Base-by-base conservation (phyloP, 2,797 vertebrate species). In the Xyrichtys novacula region DNA sequence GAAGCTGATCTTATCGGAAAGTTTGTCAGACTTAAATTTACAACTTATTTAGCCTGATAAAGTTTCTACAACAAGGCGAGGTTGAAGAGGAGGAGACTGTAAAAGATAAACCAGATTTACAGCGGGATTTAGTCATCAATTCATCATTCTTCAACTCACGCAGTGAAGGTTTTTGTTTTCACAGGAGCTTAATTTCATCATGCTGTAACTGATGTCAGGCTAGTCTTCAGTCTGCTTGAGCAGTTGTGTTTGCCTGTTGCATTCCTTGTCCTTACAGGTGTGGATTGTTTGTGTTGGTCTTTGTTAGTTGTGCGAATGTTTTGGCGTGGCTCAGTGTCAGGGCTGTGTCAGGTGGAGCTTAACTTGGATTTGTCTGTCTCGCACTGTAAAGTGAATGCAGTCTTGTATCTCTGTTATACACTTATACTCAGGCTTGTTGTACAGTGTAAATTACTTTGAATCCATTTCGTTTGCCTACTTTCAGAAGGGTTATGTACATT, bases 201-300 rank as follows among this genome's bases (percentile, higher is more conserved):
- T 20, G 28, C 7, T 25, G 10, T 9, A 42, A 47, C 9, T 36
- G n/a, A 48, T 53, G 16, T 17, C 8, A 48, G 9, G 8, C 7
- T 19, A 3, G 7, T 40, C 39, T 22, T 52, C 11, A n/a, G 7
- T 43, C 4, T 64, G 22, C 52, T 19, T 0, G 1, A 49, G 14
- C 26, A 25, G 26, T 53, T 38, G 5, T 52, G 46, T 36, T 65
- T 52, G 48, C 59, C 28, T 26, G 22, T 55, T 25, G 22, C 22
- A 48, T 52, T 62, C 23, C n/a, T 47, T 26, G 8, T 49, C 11
- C 7, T 20, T 31, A 34, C 32, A 48, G 53, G 28, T 56, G 55
- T 55, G 49, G 66, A 25, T 38, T 60, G 48, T 54, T 64, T 59
- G 69, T 58, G 28, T 67, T 46, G 44, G 28, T 60, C 44, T 56